These are phyloP conservation scores for Pygmarrhopalites habei DNA, from an alignment of 1,140 invertebrate genomes.

Conservation along the genomic window DNA sequence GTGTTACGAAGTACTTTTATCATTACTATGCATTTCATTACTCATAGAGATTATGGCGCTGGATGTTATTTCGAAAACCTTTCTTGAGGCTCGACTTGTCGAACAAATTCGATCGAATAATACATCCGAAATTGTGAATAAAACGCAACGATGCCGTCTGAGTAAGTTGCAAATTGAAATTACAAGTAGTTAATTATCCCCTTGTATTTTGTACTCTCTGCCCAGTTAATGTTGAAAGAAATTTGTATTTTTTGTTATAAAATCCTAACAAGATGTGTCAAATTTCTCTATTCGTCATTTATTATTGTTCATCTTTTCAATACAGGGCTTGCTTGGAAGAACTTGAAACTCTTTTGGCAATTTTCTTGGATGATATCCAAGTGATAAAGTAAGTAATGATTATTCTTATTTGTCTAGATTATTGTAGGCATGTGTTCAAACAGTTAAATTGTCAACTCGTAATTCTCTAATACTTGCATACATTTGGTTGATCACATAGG, in stretches of 20 bases:
- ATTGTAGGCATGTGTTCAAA: too few relatives aligned
- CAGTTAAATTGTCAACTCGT: too few relatives aligned
- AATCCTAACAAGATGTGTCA: background rate
- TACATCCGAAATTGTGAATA: too few relatives aligned
- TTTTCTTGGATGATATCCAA: conserved; percentile 41
- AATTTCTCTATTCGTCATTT: background rate
- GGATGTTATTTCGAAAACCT: too few relatives aligned
- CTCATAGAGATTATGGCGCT: too few relatives aligned
- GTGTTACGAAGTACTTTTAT: too few relatives aligned
- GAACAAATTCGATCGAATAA: too few relatives aligned
- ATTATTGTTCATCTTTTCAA: conserved; percentile 14
- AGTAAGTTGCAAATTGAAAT: conserved; percentile 18
- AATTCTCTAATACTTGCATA: too few relatives aligned
- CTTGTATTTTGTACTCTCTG: background rate
- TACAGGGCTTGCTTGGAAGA: conserved; percentile 39
- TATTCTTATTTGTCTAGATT: too few relatives aligned
- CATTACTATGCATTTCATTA: too few relatives aligned
- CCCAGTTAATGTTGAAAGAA: background rate
- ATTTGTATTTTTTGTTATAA: background rate
- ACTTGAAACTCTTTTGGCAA: conserved; percentile 41
- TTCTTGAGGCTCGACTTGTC: too few relatives aligned
- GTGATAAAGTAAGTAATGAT: conserved; percentile 31
- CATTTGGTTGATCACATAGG: too few relatives aligned
- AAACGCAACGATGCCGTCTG: conserved; percentile 21
- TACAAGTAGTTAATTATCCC: background rate